phyloP scores from a whole-genome alignment of 2,113 vertebrate species.

The Chiloscyllium plagiosum region DNA sequence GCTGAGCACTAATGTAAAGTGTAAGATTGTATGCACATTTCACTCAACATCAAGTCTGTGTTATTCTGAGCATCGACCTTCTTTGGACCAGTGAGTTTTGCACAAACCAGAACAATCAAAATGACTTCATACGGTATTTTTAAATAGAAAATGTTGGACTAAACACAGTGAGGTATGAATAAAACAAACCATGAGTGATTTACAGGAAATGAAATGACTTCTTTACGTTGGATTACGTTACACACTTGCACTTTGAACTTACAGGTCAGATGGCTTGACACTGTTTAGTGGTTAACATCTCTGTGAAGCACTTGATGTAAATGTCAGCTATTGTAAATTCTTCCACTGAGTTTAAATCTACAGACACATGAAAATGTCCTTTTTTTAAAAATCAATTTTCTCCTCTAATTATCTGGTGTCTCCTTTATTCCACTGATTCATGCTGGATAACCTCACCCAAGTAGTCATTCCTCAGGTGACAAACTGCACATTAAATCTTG shows the following conservation, averaged over 20 bases:
- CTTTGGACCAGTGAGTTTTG: background rate
- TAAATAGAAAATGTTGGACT: slow-evolving; percentile 6
- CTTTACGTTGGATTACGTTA: background rate
- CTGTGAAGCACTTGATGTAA: slow-evolving; percentile 13
- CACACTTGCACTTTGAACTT: slow-evolving; percentile 22
- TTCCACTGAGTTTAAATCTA: background rate
- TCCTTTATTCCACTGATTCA: background rate
- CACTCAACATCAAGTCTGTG: background rate
- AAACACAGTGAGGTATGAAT: slow-evolving; percentile 8
- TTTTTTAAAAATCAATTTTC: background rate
- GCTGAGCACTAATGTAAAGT: background rate
- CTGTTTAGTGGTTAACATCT: slow-evolving; percentile 15
- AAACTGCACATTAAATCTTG: background rate
- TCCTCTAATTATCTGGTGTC: background rate
- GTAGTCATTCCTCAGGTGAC: background rate
- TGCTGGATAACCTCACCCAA: background rate
- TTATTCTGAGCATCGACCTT: background rate
- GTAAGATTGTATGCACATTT: background rate
- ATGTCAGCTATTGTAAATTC: background rate
- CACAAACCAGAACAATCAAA: background rate
- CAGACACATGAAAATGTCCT: background rate
- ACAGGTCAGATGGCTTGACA: background rate
- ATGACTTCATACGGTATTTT: slow-evolving; percentile 5
- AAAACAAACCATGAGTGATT: slow-evolving; percentile 24
- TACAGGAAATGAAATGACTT: background rate